Evolutionary conservation across 2,888 invertebrate genomes (phyloP), one percentile per base, ranked within the genome.

Genomic region (Drosophila tripunctata): DNA sequence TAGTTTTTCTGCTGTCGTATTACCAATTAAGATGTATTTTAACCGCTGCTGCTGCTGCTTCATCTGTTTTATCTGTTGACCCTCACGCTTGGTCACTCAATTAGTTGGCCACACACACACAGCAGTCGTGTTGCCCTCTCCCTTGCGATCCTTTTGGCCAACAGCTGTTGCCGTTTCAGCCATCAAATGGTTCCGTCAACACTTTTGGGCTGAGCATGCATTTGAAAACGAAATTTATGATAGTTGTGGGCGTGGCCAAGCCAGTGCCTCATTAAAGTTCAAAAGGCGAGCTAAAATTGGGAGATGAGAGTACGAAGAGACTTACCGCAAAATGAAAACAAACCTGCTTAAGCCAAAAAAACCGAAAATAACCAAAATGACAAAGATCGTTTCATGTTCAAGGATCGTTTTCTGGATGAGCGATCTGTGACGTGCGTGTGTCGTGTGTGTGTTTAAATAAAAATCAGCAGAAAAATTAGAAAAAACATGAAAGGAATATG

Each of bases 1-100:
- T 41, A 21, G 40, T 38, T 14, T 47, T 15, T 14, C 19, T 43
- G 22, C 33, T 45, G 47, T 10, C n/a, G 6, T 36, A 19, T 35
- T 40, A 36, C 10, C 58, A 75, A 72, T 72, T 75, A 65, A 71
- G 76, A 60, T 38, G 55, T 71, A 21, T 58, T 65, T 44, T 47
- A 55, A 55, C 72, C 41, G 50, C 51, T 57, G 55, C 67, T 47
- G 35, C 30, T 50, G 15, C 15, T 64, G 43, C 31, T 55, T 45
- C 68, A 47, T 54, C 56, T 60, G 72, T 50, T 54, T 61, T 43
- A 63, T 44, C 60, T 62, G 84, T 80, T 80, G 87, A 77, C 87
- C 79, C 79, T 80, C 75, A 86, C 81, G 79, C 87, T 86, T 84
- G 87, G 81, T 72, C 75, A 87, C 85, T 81, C 87, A 85, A 81